Conservation (phyloP, 2,888 invertebrate species). For the Chrysomela aeneicollis region DNA sequence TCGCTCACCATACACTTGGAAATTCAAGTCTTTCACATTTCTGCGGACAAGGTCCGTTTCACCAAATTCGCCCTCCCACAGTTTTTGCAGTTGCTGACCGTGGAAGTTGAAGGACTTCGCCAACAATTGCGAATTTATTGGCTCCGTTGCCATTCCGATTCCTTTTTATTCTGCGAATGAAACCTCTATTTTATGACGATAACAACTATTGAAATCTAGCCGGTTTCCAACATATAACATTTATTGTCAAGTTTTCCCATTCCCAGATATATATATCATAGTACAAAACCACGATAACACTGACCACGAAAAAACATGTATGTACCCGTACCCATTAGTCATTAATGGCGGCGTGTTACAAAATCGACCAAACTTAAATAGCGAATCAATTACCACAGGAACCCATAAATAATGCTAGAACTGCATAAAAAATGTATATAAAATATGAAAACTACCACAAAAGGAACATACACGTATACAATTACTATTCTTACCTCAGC, state of each 20-base stretch:
- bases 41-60: conserved; percentile 74
- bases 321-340: not conserved
- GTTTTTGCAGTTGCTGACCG: conserved; percentile 86
- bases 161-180: conserved; percentile 9
- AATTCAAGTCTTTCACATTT: conserved; percentile 71
- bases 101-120: conserved; percentile 82
- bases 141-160: conserved; percentile 57
- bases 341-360: not conserved
- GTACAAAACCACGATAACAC: too few species aligned
- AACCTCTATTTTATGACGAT: not conserved
- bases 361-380: not conserved
- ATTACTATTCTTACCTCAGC: not conserved
- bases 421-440: not conserved
- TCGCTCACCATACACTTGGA: conserved; percentile 78
- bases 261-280: too few species aligned
- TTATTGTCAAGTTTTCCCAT: too few species aligned
- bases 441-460: not conserved
- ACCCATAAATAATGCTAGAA: not conserved
- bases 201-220: not conserved
- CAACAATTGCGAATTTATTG: conserved; percentile 67
- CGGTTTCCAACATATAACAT: not conserved
- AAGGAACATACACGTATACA: not conserved
- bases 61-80: conserved; percentile 86
- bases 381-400: not conserved
- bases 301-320: too few species aligned